phyloP scores from a whole-genome alignment of 2,113 vertebrate genomes.

The Chelonoidis abingdonii region DNA sequence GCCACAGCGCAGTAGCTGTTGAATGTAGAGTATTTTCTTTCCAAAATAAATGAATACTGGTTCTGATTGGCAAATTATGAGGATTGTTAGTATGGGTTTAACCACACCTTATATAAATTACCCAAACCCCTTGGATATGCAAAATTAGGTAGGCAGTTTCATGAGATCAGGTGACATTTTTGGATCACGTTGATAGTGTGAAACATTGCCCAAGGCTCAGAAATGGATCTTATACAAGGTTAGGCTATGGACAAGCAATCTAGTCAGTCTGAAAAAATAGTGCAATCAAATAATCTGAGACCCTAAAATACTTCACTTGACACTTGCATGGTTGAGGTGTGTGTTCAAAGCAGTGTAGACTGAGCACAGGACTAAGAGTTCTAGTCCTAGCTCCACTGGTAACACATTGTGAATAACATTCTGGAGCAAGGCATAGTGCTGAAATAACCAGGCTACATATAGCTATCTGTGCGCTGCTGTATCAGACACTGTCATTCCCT shows the following conservation, averaged over 20 bases:
- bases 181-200: neutral
- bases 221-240: conserved; percentile 8
- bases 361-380: conserved; percentile 1
- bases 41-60: conserved; percentile 73
- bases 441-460: conserved; percentile 26
- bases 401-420: neutral
- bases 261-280: neutral
- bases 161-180: neutral
- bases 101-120: conserved; percentile 50
- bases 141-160: conserved; percentile 27
- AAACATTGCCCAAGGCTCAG: neutral
- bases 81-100: conserved; percentile 63
- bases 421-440: conserved; percentile 31
- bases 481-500: conserved; percentile 14
- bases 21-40: conserved; percentile 71
- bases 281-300: neutral
- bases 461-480: neutral
- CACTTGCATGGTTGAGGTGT: neutral
- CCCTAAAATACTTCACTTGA: conserved; percentile 11
- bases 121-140: conserved; percentile 50
- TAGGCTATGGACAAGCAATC: neutral
- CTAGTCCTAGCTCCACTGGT: neutral
- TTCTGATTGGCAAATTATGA: conserved; percentile 68
- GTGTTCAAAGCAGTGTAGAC: neutral
- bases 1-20: conserved; percentile 66